Base-by-base conservation (phyloP, 2,888 invertebrate genomes). In the Diarsia dahlii region DNA sequence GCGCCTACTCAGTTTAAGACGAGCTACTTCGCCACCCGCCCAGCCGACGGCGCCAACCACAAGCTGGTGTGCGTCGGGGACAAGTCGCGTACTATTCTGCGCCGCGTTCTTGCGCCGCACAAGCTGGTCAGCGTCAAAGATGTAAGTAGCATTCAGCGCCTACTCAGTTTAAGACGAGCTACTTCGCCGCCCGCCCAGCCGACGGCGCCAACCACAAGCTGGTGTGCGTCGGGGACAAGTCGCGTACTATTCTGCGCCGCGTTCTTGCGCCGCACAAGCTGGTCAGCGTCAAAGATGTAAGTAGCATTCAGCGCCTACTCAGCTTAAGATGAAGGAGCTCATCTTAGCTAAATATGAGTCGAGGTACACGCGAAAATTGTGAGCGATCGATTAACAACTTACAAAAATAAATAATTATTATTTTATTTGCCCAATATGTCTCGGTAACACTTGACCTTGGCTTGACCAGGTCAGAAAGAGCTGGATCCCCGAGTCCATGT, bases 191-290 rank as follows among this genome's bases (percentile, higher is more conserved):
- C 10, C 90, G 93, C 20, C 78, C 78, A 3, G 92, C 90, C 0
- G 89, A 88, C 0, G 91, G 95, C 8, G 90, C 93, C 1, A 88
- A 88, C 50, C 94, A 97, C 87, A 97, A 97, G 91, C 93, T 98
- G 62, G 96, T 98, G 66, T 97, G 97, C 90, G 94, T 98, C 79
- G 98, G 98, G 0, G 98, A 98, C 93, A 98, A 98, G 92, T 95
- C 98, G 2, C 97, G 97, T 65, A 92, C 95, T 50, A 97, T 97
- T 91, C 95, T 98, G 79, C 94, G 96, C 34, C 92, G 97, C 28
- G 50, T 88, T 15, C 97, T 90, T 85, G 85, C 94, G 0, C 88
- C 96, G 10, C 95, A 97, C 86, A 97, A 98, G 89, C 95, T 97
- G 12, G 91, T 97, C 85, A 97, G 97, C 76, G 97, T 98, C 48